phyloP scores from a whole-genome alignment of 2,888 invertebrate genomes.

The Orgyia antiqua region DNA sequence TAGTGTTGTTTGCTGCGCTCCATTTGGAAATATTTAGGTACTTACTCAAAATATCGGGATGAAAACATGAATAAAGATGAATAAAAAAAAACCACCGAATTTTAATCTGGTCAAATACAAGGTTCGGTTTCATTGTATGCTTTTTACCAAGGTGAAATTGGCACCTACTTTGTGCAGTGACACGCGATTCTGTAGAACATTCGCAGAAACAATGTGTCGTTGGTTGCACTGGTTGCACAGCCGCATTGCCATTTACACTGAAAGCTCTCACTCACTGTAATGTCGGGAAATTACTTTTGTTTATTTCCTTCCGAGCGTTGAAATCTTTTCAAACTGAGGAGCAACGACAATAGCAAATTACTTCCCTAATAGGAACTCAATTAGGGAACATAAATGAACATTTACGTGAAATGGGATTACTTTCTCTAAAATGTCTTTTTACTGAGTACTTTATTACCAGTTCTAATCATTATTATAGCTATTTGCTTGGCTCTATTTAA shows the following conservation, averaged over 20 bases:
- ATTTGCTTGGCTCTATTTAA: too few relatives aligned
- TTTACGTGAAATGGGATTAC: slow-evolving; percentile 16
- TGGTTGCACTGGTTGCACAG: slow-evolving; percentile 38
- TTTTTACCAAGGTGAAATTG: too few relatives aligned
- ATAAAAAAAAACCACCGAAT: too few relatives aligned
- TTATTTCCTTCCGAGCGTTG: slow-evolving; percentile 37
- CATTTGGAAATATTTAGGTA: too few relatives aligned
- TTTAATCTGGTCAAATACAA: too few relatives aligned
- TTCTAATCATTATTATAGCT: too few relatives aligned
- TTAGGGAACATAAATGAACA: slow-evolving; percentile 20
- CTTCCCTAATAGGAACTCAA: slow-evolving; percentile 23
- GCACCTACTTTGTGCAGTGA: slow-evolving; percentile 28
- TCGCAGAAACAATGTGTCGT: slow-evolving; percentile 48
- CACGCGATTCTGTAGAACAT: slow-evolving; percentile 47
- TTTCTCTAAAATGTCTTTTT: slow-evolving; percentile 8
- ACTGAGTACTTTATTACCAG: background rate
- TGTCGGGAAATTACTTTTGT: slow-evolving; percentile 38
- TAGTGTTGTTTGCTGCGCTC: too few relatives aligned
- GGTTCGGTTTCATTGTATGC: too few relatives aligned
- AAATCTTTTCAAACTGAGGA: slow-evolving; percentile 22
- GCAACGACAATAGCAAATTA: slow-evolving; percentile 20
- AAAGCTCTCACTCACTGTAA: slow-evolving; percentile 39
- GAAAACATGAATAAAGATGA: too few relatives aligned
- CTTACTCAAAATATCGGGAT: too few relatives aligned
- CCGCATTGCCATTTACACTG: slow-evolving; percentile 38